Evolutionary conservation across 2,797 vertebrate species (phyloP), one percentile per base, ranked within the genome.

Genomic region (Hozukius guyotensis): DNA sequence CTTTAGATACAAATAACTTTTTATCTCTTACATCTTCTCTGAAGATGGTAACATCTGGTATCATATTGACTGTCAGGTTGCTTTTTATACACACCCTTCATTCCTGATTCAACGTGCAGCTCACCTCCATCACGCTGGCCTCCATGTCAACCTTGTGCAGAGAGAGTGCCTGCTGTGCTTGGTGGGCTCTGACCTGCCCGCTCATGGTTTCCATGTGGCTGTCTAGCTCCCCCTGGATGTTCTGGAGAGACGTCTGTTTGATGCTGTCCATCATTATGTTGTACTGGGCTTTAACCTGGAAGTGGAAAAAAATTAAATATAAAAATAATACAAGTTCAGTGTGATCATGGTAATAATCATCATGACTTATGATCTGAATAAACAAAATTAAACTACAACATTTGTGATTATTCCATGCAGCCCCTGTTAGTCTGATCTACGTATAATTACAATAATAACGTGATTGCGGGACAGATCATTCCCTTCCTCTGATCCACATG

Each of bases 101-200:
- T 64, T 69, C 4, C 22, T 59, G 32, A 65, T 22, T 64, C 18
- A 57, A 11, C 3, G 8, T 36, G 34, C 31, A 14, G 27, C 89
- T 90, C 81, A 95, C 94, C 71, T 96, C 95, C 90, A 97, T 95
- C 87, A 97, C 95, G 68, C 96, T 97, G 80, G 95, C 95, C 56
- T 97, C 96, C 94, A 97, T 94, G 87, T 97, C 96, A 91, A 97
- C 95, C 87, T 97, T 97, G 80, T 96, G 95, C 83, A 96, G 87
- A 72, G 96, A 94, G 32, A 97, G 96, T 10, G 96, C 95, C 91
- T 97, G 97, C 85, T 96, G 95, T 12, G 96, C 93, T 71, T 95
- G 94, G 57, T 96, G 95, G 81, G 84, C 90, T 85, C 94, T 87
- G 56, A 94, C 89, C 87, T 96, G 96, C 64, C 94, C 95, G 63